Conservation (phyloP, 2,888 invertebrate genomes). For the Philereme vetulata region DNA sequence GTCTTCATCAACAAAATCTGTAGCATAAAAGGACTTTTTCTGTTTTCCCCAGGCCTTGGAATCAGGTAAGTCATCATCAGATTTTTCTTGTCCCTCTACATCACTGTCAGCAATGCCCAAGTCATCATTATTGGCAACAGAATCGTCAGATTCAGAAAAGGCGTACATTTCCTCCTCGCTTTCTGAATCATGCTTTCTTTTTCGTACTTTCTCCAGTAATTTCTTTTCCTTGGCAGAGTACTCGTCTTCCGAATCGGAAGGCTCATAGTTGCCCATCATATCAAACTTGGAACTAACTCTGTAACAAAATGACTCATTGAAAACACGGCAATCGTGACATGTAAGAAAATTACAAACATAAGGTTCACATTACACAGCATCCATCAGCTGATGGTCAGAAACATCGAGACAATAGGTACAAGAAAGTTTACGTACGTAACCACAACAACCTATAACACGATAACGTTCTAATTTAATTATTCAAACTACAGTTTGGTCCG, state of each 20-base stretch:
- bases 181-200: conserved; percentile 79
- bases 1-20: conserved; percentile 95
- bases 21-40: conserved; percentile 90
- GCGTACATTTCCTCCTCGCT: conserved; percentile 86
- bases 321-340: neutral
- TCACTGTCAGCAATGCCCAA: conserved; percentile 87
- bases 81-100: conserved; percentile 88
- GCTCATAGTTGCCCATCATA: conserved; percentile 83
- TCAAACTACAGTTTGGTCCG: neutral
- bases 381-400: neutral
- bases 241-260: conserved; percentile 89
- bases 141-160: conserved; percentile 80
- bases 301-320: conserved; percentile 42
- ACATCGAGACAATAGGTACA: neutral
- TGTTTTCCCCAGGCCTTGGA: conserved; percentile 95
- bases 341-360: neutral
- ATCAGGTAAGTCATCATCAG: conserved; percentile 89
- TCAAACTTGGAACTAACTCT: conserved; percentile 72
- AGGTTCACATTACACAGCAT: neutral
- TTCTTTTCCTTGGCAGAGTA: conserved; percentile 86
- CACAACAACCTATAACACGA: no score
- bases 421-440: no score
- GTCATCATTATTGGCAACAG: conserved; percentile 74
- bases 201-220: conserved; percentile 84
- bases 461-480: no score